Percentiles rank a stretch among this genome's conserved stretches.
These are phyloP conservation scores for Apus apus DNA, from an alignment of 2,113 vertebrate species.

Conservation along the genomic window DNA sequence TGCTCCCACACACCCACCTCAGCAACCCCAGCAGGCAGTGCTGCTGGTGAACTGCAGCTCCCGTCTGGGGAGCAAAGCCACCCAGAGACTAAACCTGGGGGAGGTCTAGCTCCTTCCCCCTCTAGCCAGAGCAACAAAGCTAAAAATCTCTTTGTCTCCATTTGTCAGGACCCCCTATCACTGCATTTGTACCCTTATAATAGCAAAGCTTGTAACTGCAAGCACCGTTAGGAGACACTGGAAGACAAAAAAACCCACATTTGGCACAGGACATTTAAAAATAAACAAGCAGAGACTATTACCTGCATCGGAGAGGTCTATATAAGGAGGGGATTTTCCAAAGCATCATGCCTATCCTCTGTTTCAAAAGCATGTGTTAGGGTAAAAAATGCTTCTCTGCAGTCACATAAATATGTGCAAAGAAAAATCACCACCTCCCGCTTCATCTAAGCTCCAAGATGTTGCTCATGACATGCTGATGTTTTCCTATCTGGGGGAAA, in stretches of 20 bases:
- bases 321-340: background rate
- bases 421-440: slow-evolving; percentile 7
- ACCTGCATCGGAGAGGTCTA: background rate
- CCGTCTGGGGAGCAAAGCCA: background rate
- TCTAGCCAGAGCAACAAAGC: rapidly evolving
- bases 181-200: background rate
- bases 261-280: background rate
- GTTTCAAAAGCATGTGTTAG: background rate
- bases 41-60: background rate
- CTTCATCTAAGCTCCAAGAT: background rate
- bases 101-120: background rate
- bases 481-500: background rate
- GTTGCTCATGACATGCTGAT: background rate
- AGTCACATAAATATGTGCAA: background rate
- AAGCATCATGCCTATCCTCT: background rate
- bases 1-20: background rate
- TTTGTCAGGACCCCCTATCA: background rate
- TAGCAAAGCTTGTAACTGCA: background rate
- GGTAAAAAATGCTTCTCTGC: background rate
- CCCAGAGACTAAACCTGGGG: background rate
- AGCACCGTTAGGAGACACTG: background rate
- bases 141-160: background rate
- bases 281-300: background rate
- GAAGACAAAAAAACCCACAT: background rate
- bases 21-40: rapidly evolving